Evolutionary conservation across 2,797 vertebrate species (phyloP), one percentile per base, ranked within the genome.

Genomic region (Echiichthys vipera): DNA sequence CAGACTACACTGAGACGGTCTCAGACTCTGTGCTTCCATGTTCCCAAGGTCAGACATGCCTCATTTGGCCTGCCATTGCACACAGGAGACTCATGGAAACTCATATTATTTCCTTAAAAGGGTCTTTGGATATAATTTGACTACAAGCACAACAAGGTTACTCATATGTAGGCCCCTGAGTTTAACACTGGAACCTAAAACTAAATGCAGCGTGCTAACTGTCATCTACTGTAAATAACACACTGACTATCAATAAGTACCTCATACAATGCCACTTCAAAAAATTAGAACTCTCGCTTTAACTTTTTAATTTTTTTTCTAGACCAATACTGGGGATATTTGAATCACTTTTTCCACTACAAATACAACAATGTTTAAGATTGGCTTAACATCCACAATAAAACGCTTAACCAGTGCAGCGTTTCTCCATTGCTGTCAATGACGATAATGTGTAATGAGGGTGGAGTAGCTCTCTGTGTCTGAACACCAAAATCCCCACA

Each of bases 1-100:
- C 47, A 78, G 68, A 71, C 58, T 32, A 10, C 20, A 57, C 59
- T 65, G 68, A 76, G 77, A 71, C 27, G 3, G 80, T 53, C 62
- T 70, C 57, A 73, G 69, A 72, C 77, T 73, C 39, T 1, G 4
- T 42, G 73, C 70, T 77, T 83, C 65, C 71, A 72, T 74, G 47
- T 79, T 84, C 78, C 75, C 78, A 83, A 71, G 66, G 64, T 86
- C 76, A 81, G 69, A 66, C 61, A 80, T 66, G 79, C 63, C 50
- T 81, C 64, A 74, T 83, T 80, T 77, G 72, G 20, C 66, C 47
- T 50, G 14, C 36, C 34, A 67, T 65, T 70, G 63, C 61, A 51
- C 78, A 82, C 83, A 75, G 64, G 79, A 82, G 73, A 79, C 61
- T 62, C 7, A 9, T 45, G 43, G 18, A 78, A 78, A 80, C 37